Percentiles rank a stretch among this genome's conserved stretches.
These are phyloP conservation scores for Toxotes chatareus DNA, from an alignment of 2,113 vertebrate species.

Conservation along the genomic window DNA sequence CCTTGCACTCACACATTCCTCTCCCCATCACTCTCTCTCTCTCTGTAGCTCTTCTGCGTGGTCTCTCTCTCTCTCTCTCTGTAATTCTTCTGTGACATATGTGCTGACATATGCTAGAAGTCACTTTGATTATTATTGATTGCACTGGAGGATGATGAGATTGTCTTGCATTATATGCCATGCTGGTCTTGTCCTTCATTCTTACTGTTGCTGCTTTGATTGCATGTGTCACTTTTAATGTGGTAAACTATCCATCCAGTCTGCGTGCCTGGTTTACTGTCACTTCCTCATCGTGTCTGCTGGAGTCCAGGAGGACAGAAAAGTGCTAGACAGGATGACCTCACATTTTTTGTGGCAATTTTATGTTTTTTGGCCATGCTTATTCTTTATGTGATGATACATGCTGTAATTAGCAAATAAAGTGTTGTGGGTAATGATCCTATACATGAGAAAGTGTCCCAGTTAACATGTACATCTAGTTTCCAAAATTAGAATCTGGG, in stretches of 20 bases:
- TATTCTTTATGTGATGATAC: neutral
- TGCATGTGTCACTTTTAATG: constrained; percentile 20
- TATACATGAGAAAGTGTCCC: neutral
- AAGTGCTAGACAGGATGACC: neutral
- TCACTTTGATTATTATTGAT: constrained; percentile 26
- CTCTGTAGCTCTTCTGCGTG: constrained; percentile 1
- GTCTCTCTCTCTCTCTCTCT: neutral
- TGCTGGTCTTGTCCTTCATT: constrained; percentile 6
- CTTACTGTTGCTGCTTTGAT: neutral
- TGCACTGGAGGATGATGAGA: neutral
- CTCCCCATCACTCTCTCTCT: constrained; percentile 10
- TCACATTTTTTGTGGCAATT: neutral
- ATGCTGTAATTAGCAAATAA: neutral
- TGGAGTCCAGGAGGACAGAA: constrained; percentile 1
- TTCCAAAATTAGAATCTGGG: neutral
- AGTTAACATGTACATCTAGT: neutral
- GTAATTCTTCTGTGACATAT: neutral
- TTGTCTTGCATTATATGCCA: neutral
- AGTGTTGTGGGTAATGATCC: neutral
- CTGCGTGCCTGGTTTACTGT: constrained; percentile 45
- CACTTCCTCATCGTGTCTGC: constrained; percentile 45
- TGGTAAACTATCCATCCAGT: constrained; percentile 32
- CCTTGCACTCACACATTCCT: constrained; percentile 23
- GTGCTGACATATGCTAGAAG: constrained; percentile 28
- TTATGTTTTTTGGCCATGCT: neutral